A percentile compares a stretch with the other conserved stretches of the same genome.
Evolutionary conservation across 2,888 invertebrate species (phyloP).

Genomic region (Leistus spinibarbis): DNA sequence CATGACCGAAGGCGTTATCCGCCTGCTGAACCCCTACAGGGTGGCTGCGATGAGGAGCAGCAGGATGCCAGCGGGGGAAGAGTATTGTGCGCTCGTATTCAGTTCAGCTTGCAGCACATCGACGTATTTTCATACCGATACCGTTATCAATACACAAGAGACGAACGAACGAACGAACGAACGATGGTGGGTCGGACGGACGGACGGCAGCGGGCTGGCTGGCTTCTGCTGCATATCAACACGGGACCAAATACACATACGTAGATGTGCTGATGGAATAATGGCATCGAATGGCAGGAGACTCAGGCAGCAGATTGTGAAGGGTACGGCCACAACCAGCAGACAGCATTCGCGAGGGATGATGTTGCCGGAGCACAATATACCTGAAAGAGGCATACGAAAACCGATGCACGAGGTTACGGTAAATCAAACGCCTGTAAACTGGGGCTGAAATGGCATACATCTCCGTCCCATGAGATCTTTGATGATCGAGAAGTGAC

Average conservation of each 20-base stretch:
- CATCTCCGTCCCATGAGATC: neutral
- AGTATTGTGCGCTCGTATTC: neutral
- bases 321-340: neutral
- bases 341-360: neutral
- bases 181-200: neutral
- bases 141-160: constrained; percentile 13
- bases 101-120: neutral
- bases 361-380: constrained; percentile 5
- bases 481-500: too few species aligned
- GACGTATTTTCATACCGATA: neutral
- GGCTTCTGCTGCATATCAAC: constrained; percentile 9
- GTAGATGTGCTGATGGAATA: neutral
- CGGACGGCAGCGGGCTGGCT: neutral
- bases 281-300: neutral
- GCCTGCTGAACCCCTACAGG: neutral
- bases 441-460: neutral
- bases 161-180: neutral
- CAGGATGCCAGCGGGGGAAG: neutral
- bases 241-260: neutral
- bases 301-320: neutral
- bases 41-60: neutral
- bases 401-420: neutral
- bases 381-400: constrained; percentile 1
- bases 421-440: constrained; percentile 10
- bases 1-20: neutral